Base-by-base conservation (phyloP, 2,888 invertebrate genomes). In the Boloria selene region DNA sequence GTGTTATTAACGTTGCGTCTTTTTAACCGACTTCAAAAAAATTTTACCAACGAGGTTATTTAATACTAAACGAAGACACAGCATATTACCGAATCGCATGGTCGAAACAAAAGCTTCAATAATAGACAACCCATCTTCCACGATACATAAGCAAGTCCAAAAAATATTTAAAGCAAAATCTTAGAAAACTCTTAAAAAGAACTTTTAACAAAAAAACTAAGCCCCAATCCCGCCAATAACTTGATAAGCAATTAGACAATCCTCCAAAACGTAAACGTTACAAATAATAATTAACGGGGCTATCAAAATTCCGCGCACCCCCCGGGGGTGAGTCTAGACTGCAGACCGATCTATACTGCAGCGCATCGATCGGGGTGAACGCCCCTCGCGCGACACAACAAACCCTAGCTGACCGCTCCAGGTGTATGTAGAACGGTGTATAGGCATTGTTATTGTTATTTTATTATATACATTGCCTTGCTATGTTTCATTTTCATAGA, bases 321-420 rank as follows among this genome's bases (percentile, higher is more conserved):
- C 65, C 55, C 54, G 45, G 38, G 65, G 76, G 64, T 64, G 51
- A 80, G 90, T 91, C 91, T 91, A 91, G 91, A 91, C 91, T 84
- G 78, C 81, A 86, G 86, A 87, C 88, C 87, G 90, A 90, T 90
- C 91, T 78, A 90, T 90, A 89, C 87, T 86, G 90, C 89, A 86
- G 79, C 75, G 83, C 87, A 88, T 88, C 87, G 88, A 89, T 88
- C 88, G 60, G 69, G 72, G 74, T 84, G 81, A 80, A 79, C 83
- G 86, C 71, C 81, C 85, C 75, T 71, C 81, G 80, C 79, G 80
- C 81, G 79, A 75, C 85, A 81, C 83, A 86, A 86, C 86, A 86
- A 84, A 84, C 86, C 84, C 79, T 75, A 64, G 79, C 75, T 87
- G 85, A 87, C 87, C 87, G 81, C 79, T 78, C 13, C 22, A 49